Percentiles rank a stretch among this genome's conserved stretches.
These are phyloP conservation scores for Cotesia vestalis DNA, from an alignment of 1,140 invertebrate genomes.

Conservation along the genomic window DNA sequence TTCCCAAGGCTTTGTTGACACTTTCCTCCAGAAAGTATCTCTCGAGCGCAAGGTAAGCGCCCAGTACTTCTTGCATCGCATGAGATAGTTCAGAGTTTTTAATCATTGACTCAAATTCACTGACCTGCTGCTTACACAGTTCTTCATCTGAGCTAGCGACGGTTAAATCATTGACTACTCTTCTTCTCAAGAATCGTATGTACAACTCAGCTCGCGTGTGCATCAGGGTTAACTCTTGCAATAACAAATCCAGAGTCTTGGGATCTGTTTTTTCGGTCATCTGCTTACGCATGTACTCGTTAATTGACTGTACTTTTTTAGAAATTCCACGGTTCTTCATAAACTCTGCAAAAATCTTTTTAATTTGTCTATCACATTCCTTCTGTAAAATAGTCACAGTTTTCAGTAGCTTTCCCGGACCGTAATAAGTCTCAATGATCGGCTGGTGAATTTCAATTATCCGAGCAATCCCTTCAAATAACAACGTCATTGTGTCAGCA, in stretches of 20 bases:
- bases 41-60: constrained; percentile 91
- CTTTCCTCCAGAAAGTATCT: constrained; percentile 97
- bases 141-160: constrained; percentile 69
- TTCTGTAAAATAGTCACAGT: constrained; percentile 80
- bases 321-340: constrained; percentile 77
- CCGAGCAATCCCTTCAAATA: constrained; percentile 90
- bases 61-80: constrained; percentile 89
- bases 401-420: constrained; percentile 78
- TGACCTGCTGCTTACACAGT: constrained; percentile 66
- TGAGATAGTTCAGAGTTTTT: constrained; percentile 81
- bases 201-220: constrained; percentile 92
- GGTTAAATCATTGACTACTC: constrained; percentile 79
- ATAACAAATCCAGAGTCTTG: constrained; percentile 86
- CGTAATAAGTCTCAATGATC: constrained; percentile 93
- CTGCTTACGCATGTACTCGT: constrained; percentile 67
- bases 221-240: constrained; percentile 91
- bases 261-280: constrained; percentile 77
- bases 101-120: constrained; percentile 76
- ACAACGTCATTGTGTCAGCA: constrained; percentile 82
- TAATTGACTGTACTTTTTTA: constrained; percentile 72
- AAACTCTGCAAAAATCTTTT: constrained; percentile 80
- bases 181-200: constrained; percentile 84
- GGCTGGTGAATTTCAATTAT: constrained; percentile 92
- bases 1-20: constrained; percentile 89
- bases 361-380: constrained; percentile 79